phyloP scores from a whole-genome alignment of 2,113 vertebrate species.

The Rhipidura dahli region DNA sequence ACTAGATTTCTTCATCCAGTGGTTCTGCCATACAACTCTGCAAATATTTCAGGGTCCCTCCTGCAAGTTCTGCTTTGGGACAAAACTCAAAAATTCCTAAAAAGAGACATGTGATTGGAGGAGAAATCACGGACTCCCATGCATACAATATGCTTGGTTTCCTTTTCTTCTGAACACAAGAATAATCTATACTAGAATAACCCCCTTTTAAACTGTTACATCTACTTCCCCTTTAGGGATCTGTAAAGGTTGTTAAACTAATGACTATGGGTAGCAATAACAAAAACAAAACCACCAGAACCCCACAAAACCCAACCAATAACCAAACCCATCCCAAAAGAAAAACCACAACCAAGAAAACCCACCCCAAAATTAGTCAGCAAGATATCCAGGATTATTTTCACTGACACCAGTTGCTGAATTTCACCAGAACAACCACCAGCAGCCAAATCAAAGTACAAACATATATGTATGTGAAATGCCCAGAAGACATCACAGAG shows the following conservation, averaged over 20 bases:
- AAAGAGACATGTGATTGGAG: neutral
- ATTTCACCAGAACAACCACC: neutral
- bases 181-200: neutral
- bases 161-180: neutral
- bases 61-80: neutral
- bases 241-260: neutral
- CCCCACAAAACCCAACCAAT: fast-evolving
- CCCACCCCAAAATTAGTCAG: neutral
- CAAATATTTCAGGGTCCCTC: neutral
- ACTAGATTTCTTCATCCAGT: neutral
- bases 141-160: neutral
- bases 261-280: neutral
- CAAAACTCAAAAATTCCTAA: neutral
- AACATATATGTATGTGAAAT: neutral
- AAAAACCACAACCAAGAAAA: fast-evolving
- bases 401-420: neutral
- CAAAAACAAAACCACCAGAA: neutral
- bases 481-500: neutral
- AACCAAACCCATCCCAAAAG: neutral
- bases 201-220: neutral
- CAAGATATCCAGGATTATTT: neutral
- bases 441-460: neutral
- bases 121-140: neutral
- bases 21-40: neutral
- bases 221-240: neutral